A percentile compares a stretch with the other conserved stretches of the same genome.
Evolutionary conservation across 2,888 invertebrate genomes (phyloP).

Genomic region (Drosophila prostipennis): DNA sequence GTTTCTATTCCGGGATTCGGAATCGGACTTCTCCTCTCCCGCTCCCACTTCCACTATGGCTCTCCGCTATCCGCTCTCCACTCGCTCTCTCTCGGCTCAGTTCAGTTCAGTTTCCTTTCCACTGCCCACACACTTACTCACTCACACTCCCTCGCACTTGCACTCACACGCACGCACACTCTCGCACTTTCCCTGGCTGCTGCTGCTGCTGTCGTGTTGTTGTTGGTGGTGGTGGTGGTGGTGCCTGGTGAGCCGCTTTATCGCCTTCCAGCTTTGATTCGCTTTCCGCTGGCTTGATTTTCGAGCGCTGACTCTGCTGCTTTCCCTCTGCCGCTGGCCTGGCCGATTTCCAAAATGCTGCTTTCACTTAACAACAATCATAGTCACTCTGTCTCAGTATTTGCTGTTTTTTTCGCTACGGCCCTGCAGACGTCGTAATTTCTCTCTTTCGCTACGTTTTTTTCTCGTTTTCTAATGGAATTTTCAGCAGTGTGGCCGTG

Average conservation of each 20-base stretch:
- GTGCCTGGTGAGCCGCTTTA: conserved; percentile 59
- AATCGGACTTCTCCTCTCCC: conserved; percentile 32
- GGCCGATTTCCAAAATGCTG: conserved; percentile 6
- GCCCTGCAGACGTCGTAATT: conserved; percentile 72
- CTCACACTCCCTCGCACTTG: conserved; percentile 34
- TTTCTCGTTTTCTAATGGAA: conserved; percentile 26
- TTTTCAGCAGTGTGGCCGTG: too few relatives aligned
- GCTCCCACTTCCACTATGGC: conserved; percentile 20
- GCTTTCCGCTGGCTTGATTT: conserved; percentile 26
- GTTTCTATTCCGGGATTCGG: conserved; percentile 23
- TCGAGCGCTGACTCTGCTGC: conserved; percentile 18
- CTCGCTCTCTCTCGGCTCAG: conserved; percentile 30
- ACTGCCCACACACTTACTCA: conserved; percentile 32
- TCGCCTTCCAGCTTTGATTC: conserved; percentile 53
- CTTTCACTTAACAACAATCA: conserved; percentile 58
- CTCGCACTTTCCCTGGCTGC: conserved; percentile 36
- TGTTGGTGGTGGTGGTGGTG: conserved; percentile 39
- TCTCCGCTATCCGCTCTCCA: background rate
- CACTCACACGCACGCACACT: conserved; percentile 40
- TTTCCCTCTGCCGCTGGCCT: conserved; percentile 9
- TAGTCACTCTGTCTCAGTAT: conserved; percentile 47
- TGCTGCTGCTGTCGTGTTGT: conserved; percentile 22
- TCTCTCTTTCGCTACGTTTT: conserved; percentile 67
- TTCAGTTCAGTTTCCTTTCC: conserved; percentile 38
- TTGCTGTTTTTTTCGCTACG: conserved; percentile 53